These are phyloP conservation scores for Laticauda colubrina DNA, from an alignment of 2,113 vertebrate species.

Conservation along the genomic window DNA sequence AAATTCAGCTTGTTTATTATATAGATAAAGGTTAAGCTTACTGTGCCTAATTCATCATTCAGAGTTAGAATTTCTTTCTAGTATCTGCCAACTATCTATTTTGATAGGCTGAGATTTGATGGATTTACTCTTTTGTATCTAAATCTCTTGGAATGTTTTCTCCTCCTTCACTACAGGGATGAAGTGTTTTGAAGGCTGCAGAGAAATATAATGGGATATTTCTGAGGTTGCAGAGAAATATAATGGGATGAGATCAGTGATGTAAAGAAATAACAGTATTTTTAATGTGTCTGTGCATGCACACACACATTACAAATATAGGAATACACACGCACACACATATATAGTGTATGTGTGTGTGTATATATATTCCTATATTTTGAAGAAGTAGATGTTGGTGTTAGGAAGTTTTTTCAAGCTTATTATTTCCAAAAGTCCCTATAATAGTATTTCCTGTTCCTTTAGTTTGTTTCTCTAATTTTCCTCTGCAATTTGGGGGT, in stretches of 20 bases:
- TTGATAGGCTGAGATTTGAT: not conserved
- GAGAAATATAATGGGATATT: no score
- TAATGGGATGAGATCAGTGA: no score
- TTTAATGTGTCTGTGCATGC: no score
- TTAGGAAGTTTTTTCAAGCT: not conserved
- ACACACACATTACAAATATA: no score
- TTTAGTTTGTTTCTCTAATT: not conserved
- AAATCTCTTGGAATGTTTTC: not conserved
- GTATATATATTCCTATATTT: no score
- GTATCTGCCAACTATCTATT: not conserved
- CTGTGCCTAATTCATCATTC: not conserved
- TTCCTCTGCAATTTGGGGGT: not conserved
- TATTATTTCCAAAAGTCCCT: not conserved
- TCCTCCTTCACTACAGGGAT: no score
- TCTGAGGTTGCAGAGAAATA: no score
- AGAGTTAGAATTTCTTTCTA: not conserved
- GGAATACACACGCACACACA: no score
- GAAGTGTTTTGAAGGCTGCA: no score
- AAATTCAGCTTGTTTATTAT: not conserved
- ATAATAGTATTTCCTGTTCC: not conserved
- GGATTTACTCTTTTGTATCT: not conserved
- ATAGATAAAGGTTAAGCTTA: not conserved
- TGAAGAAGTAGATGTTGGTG: not conserved
- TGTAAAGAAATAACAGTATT: no score
- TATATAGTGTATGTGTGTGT: no score